These are phyloP conservation scores for Microplitis deprimator DNA, from an alignment of 2,888 invertebrate species.

Conservation along the genomic window DNA sequence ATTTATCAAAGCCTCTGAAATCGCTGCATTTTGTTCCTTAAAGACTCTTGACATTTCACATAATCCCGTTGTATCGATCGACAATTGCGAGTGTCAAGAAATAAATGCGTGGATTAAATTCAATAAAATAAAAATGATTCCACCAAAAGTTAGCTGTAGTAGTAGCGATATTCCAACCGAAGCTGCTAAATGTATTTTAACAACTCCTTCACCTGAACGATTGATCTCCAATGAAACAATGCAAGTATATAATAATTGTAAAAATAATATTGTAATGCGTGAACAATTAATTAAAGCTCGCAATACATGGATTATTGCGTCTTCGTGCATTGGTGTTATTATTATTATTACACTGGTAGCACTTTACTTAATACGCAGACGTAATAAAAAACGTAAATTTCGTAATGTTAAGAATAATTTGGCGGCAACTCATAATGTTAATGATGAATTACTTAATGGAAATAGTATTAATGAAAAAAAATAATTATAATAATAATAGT, in stretches of 20 bases:
- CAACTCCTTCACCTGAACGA: background rate
- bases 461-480: background rate
- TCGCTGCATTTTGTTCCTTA: constrained; percentile 78
- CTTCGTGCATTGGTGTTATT: constrained; percentile 57
- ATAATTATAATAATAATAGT: background rate
- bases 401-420: constrained; percentile 59
- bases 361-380: constrained; percentile 64
- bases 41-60: constrained; percentile 73
- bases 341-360: constrained; percentile 55
- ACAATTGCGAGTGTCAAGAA: constrained; percentile 60
- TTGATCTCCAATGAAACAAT: constrained; percentile 53
- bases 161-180: background rate
- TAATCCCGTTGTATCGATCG: constrained; percentile 56
- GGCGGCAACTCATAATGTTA: constrained; percentile 60
- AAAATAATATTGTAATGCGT: constrained; percentile 49
- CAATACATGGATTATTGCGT: constrained; percentile 62
- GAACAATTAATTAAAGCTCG: constrained; percentile 58
- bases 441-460: constrained; percentile 62
- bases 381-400: constrained; percentile 59
- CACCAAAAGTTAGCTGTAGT: constrained; percentile 47
- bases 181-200: background rate
- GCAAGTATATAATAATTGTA: constrained; percentile 54
- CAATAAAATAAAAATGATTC: constrained; percentile 51
- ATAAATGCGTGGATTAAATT: constrained; percentile 59
- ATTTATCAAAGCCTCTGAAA: constrained; percentile 72